phyloP scores from a whole-genome alignment of 2,888 invertebrate genomes.

The Melinaea menophilus region DNA sequence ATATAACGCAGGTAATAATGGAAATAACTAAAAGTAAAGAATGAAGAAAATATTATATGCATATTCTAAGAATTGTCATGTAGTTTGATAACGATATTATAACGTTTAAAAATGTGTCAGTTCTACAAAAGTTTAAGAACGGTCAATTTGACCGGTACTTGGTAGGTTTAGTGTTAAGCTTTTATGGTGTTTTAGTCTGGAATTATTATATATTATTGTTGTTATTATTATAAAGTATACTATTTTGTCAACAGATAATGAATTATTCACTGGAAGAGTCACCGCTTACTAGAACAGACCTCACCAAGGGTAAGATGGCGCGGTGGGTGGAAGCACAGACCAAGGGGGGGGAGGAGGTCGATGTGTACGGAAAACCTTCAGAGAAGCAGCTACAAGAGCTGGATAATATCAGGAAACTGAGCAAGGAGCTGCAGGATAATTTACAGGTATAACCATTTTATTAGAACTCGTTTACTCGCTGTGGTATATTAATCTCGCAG shows the following conservation, averaged over 20 bases:
- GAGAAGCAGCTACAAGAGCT: slow-evolving; percentile 59
- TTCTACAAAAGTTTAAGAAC: too few relatives aligned
- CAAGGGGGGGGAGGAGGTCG: slow-evolving; percentile 50
- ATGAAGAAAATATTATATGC: too few relatives aligned
- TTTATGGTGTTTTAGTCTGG: too few relatives aligned
- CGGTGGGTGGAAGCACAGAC: slow-evolving; percentile 55
- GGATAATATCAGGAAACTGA: slow-evolving; percentile 61
- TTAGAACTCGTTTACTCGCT: neutral
- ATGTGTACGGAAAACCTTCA: slow-evolving; percentile 63
- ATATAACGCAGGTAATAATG: too few relatives aligned
- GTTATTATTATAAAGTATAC: neutral
- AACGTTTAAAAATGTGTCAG: too few relatives aligned
- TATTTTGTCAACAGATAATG: slow-evolving; percentile 45
- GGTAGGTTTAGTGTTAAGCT: too few relatives aligned
- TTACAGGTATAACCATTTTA: slow-evolving; percentile 49
- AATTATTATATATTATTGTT: neutral
- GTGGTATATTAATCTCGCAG: neutral
- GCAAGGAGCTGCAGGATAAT: slow-evolving; percentile 65
- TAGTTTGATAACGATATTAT: too few relatives aligned
- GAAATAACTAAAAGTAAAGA: too few relatives aligned
- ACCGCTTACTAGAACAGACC: slow-evolving; percentile 41
- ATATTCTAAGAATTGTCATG: too few relatives aligned
- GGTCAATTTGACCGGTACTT: too few relatives aligned
- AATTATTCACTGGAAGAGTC: slow-evolving; percentile 44
- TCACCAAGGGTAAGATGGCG: slow-evolving; percentile 53